These are phyloP conservation scores for Petrophora chlorosata DNA, from an alignment of 2,888 invertebrate species.

Conservation along the genomic window DNA sequence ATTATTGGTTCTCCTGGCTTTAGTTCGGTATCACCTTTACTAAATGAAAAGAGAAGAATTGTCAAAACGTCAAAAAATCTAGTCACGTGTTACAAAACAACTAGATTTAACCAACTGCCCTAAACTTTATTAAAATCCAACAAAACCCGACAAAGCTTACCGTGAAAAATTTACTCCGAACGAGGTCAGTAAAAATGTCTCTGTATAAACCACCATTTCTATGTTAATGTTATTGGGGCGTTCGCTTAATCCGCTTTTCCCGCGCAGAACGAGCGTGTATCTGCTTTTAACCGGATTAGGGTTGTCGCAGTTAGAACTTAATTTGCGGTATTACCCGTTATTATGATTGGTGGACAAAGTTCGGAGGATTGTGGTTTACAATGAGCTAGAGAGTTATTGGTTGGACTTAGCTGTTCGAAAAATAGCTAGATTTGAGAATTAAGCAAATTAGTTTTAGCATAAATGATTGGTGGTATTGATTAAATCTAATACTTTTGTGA, in stretches of 20 bases:
- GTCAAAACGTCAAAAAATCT: too few species aligned
- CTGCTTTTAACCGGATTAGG: slow-evolving; percentile 75
- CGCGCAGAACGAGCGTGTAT: slow-evolving; percentile 68
- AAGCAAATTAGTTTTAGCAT: background rate
- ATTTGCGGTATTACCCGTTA: slow-evolving; percentile 34
- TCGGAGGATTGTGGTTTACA: slow-evolving; percentile 24
- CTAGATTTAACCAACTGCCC: background rate
- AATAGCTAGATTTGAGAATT: background rate
- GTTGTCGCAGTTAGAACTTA: slow-evolving; percentile 55
- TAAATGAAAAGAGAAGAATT: too few species aligned
- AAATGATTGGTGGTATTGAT: too few species aligned
- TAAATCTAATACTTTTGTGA: too few species aligned
- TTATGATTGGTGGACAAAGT: slow-evolving; percentile 34
- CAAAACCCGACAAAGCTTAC: slow-evolving; percentile 38
- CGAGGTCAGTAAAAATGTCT: slow-evolving; percentile 72
- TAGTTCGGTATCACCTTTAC: too few species aligned
- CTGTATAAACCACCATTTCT: slow-evolving; percentile 67
- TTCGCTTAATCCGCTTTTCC: slow-evolving; percentile 76
- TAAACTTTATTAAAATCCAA: background rate
- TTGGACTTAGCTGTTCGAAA: background rate
- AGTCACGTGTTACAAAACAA: background rate
- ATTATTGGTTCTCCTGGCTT: too few species aligned
- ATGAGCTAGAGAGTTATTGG: slow-evolving; percentile 6
- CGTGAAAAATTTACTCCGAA: slow-evolving; percentile 59
- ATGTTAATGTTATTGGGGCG: slow-evolving; percentile 78